Percentiles rank a stretch among this genome's conserved stretches.
phyloP scores from a whole-genome alignment of 2,888 invertebrate species.

The Conomelus anceps region DNA sequence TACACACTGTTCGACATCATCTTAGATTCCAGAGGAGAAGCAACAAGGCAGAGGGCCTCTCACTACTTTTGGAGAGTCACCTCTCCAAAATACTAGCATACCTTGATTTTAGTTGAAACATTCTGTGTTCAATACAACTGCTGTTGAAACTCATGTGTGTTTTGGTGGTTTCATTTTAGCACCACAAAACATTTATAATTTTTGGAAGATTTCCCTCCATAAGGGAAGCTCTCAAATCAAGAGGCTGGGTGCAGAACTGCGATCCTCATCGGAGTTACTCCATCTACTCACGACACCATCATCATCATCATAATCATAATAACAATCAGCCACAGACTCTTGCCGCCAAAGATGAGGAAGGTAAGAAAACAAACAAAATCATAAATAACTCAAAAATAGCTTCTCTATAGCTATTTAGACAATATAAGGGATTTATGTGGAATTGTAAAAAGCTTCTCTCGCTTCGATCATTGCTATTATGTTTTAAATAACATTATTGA shows the following conservation, averaged over 20 bases:
- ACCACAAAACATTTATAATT: constrained; percentile 38
- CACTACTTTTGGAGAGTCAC: background rate
- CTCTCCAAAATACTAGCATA: no score
- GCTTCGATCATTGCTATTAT: no score
- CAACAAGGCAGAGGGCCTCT: background rate
- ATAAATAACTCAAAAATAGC: no score
- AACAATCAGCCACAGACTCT: background rate
- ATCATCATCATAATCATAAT: background rate
- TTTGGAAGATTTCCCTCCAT: constrained; percentile 44
- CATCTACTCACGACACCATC: constrained; percentile 10
- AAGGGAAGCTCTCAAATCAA: constrained; percentile 54
- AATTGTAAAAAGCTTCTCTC: no score
- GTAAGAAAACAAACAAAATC: constrained; percentile 8
- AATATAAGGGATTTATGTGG: no score
- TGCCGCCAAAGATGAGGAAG: constrained; percentile 15
- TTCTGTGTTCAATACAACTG: constrained; percentile 7
- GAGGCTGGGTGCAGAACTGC: constrained; percentile 70
- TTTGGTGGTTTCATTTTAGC: constrained; percentile 33
- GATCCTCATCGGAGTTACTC: constrained; percentile 26
- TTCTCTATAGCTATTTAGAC: no score
- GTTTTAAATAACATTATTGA: no score
- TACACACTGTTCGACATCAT: background rate
- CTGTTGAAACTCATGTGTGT: constrained; percentile 1
- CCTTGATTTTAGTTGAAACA: background rate
- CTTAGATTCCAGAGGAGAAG: background rate